Conservation (phyloP, 2,888 invertebrate species). For the Octonoba sinensis region DNA sequence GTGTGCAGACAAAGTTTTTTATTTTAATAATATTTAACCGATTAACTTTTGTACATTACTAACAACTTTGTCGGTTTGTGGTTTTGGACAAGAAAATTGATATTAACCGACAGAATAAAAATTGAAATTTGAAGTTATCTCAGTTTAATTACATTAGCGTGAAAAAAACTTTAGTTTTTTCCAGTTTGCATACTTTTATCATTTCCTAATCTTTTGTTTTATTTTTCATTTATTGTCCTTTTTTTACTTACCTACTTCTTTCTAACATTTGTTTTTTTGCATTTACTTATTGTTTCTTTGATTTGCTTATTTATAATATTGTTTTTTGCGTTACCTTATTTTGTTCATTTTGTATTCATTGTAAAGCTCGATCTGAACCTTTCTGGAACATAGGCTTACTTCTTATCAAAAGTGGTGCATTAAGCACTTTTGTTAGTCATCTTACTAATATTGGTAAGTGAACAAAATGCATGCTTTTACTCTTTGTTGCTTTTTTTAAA, state of each 20-base stretch:
- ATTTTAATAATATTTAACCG: no score
- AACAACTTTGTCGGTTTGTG: no score
- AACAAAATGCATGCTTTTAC: neutral
- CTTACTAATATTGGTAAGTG: constrained; percentile 67
- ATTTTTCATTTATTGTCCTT: constrained; percentile 3
- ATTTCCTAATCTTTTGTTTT: constrained; percentile 26
- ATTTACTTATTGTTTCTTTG: constrained; percentile 23
- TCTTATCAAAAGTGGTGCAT: constrained; percentile 66
- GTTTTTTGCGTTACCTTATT: constrained; percentile 25
- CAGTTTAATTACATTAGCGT: no score
- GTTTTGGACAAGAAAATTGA: no score
- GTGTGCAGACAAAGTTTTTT: no score
- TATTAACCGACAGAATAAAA: no score
- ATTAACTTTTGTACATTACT: no score
- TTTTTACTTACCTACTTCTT: neutral
- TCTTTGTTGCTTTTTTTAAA: constrained; percentile 2
- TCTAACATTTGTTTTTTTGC: constrained; percentile 15
- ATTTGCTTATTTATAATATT: constrained; percentile 23
- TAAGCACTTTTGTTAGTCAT: constrained; percentile 66
- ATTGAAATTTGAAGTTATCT: no score
- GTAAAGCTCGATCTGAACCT: constrained; percentile 59
- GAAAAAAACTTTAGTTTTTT: no score
- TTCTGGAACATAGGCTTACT: constrained; percentile 63
- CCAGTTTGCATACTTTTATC: no score
- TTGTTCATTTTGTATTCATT: constrained; percentile 42